These are phyloP conservation scores for Xenopus borealis DNA, from an alignment of 2,113 vertebrate species.

Conservation along the genomic window DNA sequence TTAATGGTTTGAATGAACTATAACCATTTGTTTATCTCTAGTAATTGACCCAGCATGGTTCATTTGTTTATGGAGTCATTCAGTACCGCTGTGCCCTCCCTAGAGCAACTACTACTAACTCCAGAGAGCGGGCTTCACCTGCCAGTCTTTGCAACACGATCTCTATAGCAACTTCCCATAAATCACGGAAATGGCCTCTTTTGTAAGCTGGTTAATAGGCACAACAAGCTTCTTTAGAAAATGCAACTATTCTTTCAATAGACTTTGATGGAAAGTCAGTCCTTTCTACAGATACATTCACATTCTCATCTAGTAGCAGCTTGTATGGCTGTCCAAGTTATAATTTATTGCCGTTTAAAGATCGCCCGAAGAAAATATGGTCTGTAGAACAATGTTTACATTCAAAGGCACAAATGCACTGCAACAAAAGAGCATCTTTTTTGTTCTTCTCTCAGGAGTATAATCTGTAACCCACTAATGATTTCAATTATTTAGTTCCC, in stretches of 20 bases:
- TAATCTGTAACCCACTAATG: conserved; percentile 74
- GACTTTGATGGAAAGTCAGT: conserved; percentile 89
- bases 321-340: conserved; percentile 83
- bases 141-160: conserved; percentile 72
- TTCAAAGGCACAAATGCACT: conserved; percentile 72
- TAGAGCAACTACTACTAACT: conserved; percentile 47
- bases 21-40: no score
- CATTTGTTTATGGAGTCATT: conserved; percentile 19
- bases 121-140: conserved; percentile 70
- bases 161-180: conserved; percentile 84
- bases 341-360: conserved; percentile 91
- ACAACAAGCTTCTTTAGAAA: conserved; percentile 94
- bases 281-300: conserved; percentile 85
- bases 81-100: not conserved
- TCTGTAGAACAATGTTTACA: conserved; percentile 81
- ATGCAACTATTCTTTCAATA: conserved; percentile 88
- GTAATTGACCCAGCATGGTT: no score
- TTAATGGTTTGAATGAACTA: no score
- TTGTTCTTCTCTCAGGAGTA: conserved; percentile 72
- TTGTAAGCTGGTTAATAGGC: conserved; percentile 94
- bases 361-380: conserved; percentile 81
- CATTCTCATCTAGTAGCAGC: conserved; percentile 87
- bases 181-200: conserved; percentile 90
- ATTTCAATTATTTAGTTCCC: conserved; percentile 53
- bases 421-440: conserved; percentile 75